phyloP scores from a whole-genome alignment of 2,113 vertebrate genomes.

The Promerops cafer region DNA sequence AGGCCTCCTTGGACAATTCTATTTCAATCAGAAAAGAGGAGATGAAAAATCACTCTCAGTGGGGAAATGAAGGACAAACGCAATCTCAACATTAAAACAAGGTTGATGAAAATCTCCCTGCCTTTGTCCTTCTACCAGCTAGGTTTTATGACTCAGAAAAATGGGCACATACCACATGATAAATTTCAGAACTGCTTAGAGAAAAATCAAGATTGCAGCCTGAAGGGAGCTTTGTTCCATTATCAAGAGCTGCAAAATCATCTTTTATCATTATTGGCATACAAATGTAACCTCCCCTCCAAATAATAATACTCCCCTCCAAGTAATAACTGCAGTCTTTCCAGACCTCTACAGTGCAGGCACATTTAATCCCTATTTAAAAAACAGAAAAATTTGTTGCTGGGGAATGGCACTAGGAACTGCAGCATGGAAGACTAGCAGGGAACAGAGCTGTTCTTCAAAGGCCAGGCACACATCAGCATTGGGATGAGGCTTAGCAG shows the following conservation, averaged over 20 bases:
- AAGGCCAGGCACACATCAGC: background rate
- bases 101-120: background rate
- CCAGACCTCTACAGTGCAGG: background rate
- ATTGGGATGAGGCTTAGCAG: background rate
- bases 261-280: background rate
- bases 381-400: background rate
- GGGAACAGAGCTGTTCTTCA: background rate
- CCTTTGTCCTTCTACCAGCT: background rate
- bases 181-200: background rate
- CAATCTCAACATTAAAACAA: slow-evolving; percentile 4
- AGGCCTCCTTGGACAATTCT: background rate
- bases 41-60: slow-evolving; percentile 27
- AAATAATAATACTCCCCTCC: background rate
- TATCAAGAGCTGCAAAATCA: background rate
- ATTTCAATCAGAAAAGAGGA: slow-evolving; percentile 13
- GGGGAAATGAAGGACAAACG: slow-evolving; percentile 16
- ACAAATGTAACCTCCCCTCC: background rate
- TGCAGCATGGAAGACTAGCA: background rate
- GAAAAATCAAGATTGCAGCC: background rate
- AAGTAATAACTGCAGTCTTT: background rate
- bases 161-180: background rate
- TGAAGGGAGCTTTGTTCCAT: background rate
- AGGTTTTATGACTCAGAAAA: background rate
- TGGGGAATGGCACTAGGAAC: background rate
- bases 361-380: background rate